Conservation (phyloP, 1,140 invertebrate genomes). For the Diorhabda sublineata region DNA sequence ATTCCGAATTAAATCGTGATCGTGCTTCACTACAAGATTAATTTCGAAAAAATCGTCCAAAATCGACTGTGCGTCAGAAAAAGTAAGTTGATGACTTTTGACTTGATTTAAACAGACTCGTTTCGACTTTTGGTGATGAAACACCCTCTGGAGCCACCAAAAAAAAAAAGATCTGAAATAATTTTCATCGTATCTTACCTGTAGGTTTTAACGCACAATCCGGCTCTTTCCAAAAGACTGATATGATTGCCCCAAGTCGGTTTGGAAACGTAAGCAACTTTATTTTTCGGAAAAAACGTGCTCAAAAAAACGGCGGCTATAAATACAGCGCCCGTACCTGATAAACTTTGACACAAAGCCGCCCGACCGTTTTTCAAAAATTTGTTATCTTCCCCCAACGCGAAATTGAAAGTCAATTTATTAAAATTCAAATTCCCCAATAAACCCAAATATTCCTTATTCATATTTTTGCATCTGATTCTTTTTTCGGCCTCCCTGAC, state of each 20-base stretch:
- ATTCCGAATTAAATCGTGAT: too few species aligned
- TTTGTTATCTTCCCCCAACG: slow-evolving; percentile 79
- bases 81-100: too few species aligned
- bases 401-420: slow-evolving; percentile 77
- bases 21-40: too few species aligned
- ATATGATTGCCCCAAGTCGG: slow-evolving; percentile 98
- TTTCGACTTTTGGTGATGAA: too few species aligned
- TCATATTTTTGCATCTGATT: slow-evolving; percentile 60
- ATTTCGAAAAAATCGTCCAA: too few species aligned
- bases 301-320: slow-evolving; percentile 87
- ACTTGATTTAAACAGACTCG: too few species aligned
- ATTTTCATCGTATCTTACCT: not conserved
- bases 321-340: slow-evolving; percentile 93
- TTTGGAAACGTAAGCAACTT: slow-evolving; percentile 87
- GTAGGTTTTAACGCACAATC: slow-evolving; percentile 39
- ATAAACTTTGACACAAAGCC: slow-evolving; percentile 73
- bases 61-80: too few species aligned
- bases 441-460: slow-evolving; percentile 96
- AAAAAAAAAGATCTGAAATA: too few species aligned
- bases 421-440: slow-evolving; percentile 77
- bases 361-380: slow-evolving; percentile 66
- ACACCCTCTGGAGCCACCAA: too few species aligned
- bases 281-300: slow-evolving; percentile 77
- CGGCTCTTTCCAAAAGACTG: slow-evolving; percentile 86
- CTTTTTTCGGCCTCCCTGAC: slow-evolving; percentile 67